phyloP scores from a whole-genome alignment of 2,888 invertebrate species.

The Aphelenchoides bicaudatus region DNA sequence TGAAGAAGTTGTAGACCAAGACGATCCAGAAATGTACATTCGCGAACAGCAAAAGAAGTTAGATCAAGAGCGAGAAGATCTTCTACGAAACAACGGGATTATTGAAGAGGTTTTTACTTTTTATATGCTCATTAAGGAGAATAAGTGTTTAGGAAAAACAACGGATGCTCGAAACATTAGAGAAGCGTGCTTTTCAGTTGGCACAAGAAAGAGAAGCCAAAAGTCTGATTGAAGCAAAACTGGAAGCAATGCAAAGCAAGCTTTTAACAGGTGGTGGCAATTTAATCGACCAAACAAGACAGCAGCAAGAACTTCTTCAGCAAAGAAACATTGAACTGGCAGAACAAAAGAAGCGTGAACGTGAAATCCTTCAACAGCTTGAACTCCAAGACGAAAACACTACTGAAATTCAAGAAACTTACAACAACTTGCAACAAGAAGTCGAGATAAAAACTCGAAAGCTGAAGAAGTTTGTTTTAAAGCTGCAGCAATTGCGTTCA shows the following conservation, averaged over 20 bases:
- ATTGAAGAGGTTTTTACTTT: slow-evolving; percentile 59
- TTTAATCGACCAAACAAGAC: slow-evolving; percentile 88
- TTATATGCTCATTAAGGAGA: neutral
- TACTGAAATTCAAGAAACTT: slow-evolving; percentile 82
- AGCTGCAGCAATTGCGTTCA: slow-evolving; percentile 72
- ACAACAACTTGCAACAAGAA: slow-evolving; percentile 86
- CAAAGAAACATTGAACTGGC: slow-evolving; percentile 80
- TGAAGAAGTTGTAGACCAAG: neutral
- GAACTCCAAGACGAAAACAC: slow-evolving; percentile 90
- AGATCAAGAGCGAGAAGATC: slow-evolving; percentile 63
- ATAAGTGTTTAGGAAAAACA: slow-evolving; percentile 64
- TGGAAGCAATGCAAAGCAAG: slow-evolving; percentile 79
- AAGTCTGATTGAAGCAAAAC: slow-evolving; percentile 41
- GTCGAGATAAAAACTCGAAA: slow-evolving; percentile 93
- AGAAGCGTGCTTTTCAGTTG: slow-evolving; percentile 66
- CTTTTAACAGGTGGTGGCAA: slow-evolving; percentile 77
- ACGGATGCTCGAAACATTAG: slow-evolving; percentile 66
- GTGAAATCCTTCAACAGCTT: slow-evolving; percentile 88
- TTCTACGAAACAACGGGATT: slow-evolving; percentile 61
- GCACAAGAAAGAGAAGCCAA: slow-evolving; percentile 60
- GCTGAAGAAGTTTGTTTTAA: slow-evolving; percentile 79
- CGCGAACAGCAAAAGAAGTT: slow-evolving; percentile 62
- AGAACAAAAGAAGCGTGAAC: slow-evolving; percentile 75
- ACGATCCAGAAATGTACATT: slow-evolving; percentile 48
- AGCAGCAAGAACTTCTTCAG: slow-evolving; percentile 84